Percentiles rank a stretch among this genome's conserved stretches.
These are phyloP conservation scores for Acholoe squamosa DNA, from an alignment of 2,888 invertebrate species.

Conservation along the genomic window DNA sequence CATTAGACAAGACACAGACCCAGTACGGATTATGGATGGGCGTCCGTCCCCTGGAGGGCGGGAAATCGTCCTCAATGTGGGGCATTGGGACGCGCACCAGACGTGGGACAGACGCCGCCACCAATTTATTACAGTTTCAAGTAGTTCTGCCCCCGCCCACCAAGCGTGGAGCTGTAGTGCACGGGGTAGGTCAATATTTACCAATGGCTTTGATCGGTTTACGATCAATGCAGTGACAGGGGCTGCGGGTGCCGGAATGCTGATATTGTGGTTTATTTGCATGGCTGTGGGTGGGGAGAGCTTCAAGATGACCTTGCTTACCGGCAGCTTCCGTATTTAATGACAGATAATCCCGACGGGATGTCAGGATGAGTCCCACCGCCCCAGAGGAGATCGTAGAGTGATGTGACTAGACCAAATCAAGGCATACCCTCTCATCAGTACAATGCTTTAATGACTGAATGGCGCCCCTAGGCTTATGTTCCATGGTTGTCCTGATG, in stretches of 20 bases:
- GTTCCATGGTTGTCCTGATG: no score
- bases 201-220: constrained; percentile 31
- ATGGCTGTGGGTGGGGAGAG: not conserved
- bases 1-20: constrained; percentile 36
- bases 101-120: not conserved
- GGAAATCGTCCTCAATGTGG: no score
- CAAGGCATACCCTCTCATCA: no score
- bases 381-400: not conserved
- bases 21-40: constrained; percentile 14
- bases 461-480: no score
- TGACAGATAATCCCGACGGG: no score
- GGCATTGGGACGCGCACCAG: no score
- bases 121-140: constrained; percentile 6
- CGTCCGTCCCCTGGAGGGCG: no score
- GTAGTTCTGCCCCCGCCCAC: not conserved
- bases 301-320: not conserved
- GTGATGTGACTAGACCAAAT: not conserved
- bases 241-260: not conserved
- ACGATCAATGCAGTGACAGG: constrained; percentile 15
- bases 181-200: not conserved
- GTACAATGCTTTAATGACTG: no score
- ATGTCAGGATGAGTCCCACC: no score
- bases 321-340: no score
- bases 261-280: constrained; percentile 30
- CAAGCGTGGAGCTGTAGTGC: not conserved